Base-by-base conservation (phyloP, 2,113 vertebrate genomes). In the Caloenas nicobarica region DNA sequence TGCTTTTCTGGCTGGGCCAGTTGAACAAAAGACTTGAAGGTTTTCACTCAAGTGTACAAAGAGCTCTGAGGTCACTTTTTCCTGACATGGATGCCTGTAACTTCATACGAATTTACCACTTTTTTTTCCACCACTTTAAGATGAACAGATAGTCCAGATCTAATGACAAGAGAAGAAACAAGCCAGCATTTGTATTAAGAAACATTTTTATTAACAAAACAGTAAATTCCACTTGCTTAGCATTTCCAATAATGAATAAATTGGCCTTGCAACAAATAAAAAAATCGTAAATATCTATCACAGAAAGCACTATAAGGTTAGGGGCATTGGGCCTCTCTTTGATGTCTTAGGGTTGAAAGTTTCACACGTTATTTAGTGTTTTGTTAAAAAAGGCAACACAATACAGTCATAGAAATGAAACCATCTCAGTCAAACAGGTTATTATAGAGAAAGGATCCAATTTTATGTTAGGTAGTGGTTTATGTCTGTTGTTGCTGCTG, bases 131-230 rank as follows among this genome's bases (percentile, higher is more conserved):
- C 15, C 26, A 24, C 13, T 24, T 76, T 44, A 65, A 31, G 33
- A 80, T 48, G 34, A 83, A 48, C 24, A 44, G 34, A 8, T 53
- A 94, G 33, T 82, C n/a, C 80, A 42, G 34, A n/a, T n/a, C 29
- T 51, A 84, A 77, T 24, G 53, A 31, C 16, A 81, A 93, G 72
- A 96, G 69, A 90, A 95, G 96, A 97, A 96, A 88, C 91, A 95
- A 98, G 91, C 71, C 91, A 96, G 81, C 79, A 88, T 93, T 96
- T 98, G 98, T 98, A 98, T 98, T 98, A 98, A 98, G 98, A 98
- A 98, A 98, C 98, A 98, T 98, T 98, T 97, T 98, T 98, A 98
- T 98, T 98, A 98, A 98, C 98, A 98, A 98, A 98, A 98, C 98
- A 98, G 98, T 98, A 98, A 98, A 98, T 98, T 98, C 98, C 98